Evolutionary conservation across 2,797 vertebrate genomes (phyloP).

Genomic region (Macropus fuliginosus): DNA sequence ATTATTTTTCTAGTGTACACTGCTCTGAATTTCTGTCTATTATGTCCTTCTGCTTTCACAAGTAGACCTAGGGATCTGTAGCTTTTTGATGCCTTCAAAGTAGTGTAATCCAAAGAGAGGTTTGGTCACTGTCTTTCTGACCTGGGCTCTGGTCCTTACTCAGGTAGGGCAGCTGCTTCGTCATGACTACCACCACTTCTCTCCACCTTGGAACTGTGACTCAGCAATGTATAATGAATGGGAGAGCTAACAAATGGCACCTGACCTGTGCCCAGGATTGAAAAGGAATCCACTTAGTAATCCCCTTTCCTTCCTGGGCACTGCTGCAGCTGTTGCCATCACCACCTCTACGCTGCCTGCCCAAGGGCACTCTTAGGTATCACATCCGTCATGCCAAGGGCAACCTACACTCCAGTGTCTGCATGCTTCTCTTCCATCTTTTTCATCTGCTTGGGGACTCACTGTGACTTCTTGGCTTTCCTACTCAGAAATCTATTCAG

Average conservation of each 20-base stretch:
- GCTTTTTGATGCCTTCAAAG: neutral
- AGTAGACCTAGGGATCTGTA: neutral
- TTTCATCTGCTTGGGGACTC: neutral
- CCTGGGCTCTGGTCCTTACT: neutral
- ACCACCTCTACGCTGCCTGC: neutral
- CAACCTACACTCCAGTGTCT: neutral
- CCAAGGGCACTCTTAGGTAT: neutral
- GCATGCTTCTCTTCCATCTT: neutral
- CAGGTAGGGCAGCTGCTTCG: neutral
- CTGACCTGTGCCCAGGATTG: too few relatives aligned
- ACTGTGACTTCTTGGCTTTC: neutral
- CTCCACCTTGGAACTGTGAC: neutral
- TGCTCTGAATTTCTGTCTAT: neutral
- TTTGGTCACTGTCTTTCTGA: neutral
- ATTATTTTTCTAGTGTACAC: neutral
- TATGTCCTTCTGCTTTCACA: neutral
- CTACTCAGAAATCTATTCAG: neutral
- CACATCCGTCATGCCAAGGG: neutral
- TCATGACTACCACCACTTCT: neutral
- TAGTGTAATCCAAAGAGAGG: neutral
- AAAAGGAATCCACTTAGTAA: neutral
- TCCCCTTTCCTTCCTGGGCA: neutral
- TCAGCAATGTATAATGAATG: neutral
- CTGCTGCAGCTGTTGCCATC: neutral
- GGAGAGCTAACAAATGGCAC: neutral